Conservation (phyloP, 1,140 invertebrate genomes). For the Diprion similis region DNA sequence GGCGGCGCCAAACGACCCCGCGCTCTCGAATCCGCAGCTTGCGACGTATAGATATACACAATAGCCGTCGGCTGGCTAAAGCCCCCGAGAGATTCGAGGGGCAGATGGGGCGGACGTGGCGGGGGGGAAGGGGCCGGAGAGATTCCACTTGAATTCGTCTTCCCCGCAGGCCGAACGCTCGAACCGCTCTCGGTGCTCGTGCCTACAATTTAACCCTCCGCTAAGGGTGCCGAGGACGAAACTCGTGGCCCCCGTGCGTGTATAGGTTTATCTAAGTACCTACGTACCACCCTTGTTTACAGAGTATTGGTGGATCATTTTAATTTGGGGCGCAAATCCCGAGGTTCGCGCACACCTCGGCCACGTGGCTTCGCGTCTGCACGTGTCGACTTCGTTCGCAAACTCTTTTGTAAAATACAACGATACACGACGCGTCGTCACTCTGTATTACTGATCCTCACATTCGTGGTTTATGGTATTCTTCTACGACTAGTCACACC, state of each 20-base stretch:
- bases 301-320: not conserved
- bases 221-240: not conserved
- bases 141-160: constrained; percentile 5
- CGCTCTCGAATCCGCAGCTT: too few relatives aligned
- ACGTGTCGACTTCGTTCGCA: not conserved
- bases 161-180: not conserved
- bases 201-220: not conserved
- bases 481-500: too few relatives aligned
- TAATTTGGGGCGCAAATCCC: not conserved
- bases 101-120: not conserved
- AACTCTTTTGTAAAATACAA: too few relatives aligned
- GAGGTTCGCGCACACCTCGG: not conserved
- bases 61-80: too few relatives aligned
- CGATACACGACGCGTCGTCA: too few relatives aligned
- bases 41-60: too few relatives aligned
- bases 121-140: not conserved
- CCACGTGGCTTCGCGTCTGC: not conserved
- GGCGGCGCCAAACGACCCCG: not conserved
- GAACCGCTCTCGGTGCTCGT: not conserved
- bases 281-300: not conserved
- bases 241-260: not conserved
- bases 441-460: too few relatives aligned
- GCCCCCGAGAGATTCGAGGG: too few relatives aligned
- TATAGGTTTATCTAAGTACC: too few relatives aligned
- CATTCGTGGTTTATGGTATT: too few relatives aligned